Evolutionary conservation across 2,797 vertebrate species (phyloP).

Genomic region (Acrocephalus scirpaceus): DNA sequence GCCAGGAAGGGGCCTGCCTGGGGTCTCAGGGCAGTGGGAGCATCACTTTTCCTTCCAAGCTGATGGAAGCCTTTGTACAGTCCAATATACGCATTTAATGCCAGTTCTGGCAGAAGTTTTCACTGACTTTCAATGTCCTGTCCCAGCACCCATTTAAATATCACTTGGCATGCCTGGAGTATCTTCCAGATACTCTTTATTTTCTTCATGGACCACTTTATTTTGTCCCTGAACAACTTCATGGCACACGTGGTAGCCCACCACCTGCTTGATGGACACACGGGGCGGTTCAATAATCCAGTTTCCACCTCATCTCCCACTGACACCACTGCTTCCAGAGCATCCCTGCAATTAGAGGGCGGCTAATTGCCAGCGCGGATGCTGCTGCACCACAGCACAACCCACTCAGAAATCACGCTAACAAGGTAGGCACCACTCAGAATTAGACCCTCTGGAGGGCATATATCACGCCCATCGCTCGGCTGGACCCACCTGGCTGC

Average conservation of each 20-base stretch:
- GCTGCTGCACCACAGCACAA: neutral
- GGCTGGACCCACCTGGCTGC: neutral
- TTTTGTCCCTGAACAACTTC: neutral
- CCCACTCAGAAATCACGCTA: neutral
- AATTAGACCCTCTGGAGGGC: neutral
- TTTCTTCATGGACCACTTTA: neutral
- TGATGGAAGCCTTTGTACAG: neutral
- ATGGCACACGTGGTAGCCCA: neutral
- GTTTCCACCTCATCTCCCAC: neutral
- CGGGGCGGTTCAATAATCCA: neutral
- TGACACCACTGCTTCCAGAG: neutral
- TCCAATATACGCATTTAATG: neutral
- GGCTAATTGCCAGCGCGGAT: neutral
- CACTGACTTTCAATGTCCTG: neutral
- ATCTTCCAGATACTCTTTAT: neutral
- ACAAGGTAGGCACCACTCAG: neutral
- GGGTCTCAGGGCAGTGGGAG: neutral
- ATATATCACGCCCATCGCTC: rapidly evolving
- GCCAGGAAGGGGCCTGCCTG: neutral
- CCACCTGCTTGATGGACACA: neutral
- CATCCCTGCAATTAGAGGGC: neutral
- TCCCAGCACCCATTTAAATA: neutral
- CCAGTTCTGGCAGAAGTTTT: neutral
- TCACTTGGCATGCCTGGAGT: neutral
- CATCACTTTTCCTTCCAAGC: neutral